phyloP scores from a whole-genome alignment of 2,888 invertebrate genomes.

The Brenthis hecate region DNA sequence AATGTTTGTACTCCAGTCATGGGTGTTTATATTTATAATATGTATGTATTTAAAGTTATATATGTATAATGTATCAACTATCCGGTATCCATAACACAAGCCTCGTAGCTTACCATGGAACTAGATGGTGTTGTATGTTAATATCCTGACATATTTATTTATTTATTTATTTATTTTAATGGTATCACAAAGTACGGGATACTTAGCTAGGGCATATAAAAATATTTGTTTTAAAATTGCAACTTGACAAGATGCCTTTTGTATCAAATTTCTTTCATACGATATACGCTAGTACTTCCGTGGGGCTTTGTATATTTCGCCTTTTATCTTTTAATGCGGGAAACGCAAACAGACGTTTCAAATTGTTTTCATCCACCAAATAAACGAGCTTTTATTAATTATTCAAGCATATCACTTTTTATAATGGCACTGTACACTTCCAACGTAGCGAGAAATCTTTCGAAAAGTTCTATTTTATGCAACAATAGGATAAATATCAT shows the following conservation, averaged over 20 bases:
- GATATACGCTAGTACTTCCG: background rate
- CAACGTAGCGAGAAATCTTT: background rate
- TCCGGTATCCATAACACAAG: no score
- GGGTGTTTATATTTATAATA: no score
- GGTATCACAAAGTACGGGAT: background rate
- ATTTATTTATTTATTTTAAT: background rate
- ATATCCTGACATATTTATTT: no score
- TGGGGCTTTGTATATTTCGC: slow-evolving; percentile 4
- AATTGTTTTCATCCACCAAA: slow-evolving; percentile 3
- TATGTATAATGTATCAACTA: no score
- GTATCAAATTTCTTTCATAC: slow-evolving; percentile 7
- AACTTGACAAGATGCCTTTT: slow-evolving; percentile 4
- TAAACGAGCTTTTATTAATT: slow-evolving; percentile 8
- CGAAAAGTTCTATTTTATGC: no score
- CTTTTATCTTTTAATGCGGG: slow-evolving; percentile 15
- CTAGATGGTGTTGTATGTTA: no score
- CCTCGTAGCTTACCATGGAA: no score
- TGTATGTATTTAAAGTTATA: no score
- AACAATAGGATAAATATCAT: no score
- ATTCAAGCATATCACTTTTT: slow-evolving; percentile 1
- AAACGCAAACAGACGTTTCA: background rate
- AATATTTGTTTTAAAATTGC: slow-evolving; percentile 1
- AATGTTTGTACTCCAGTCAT: no score
- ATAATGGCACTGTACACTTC: background rate
- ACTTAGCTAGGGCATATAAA: background rate